Percentiles rank a stretch among this genome's conserved stretches.
Conservation (phyloP, 2,113 vertebrate species). For the Campylomormyrus numenius region DNA sequence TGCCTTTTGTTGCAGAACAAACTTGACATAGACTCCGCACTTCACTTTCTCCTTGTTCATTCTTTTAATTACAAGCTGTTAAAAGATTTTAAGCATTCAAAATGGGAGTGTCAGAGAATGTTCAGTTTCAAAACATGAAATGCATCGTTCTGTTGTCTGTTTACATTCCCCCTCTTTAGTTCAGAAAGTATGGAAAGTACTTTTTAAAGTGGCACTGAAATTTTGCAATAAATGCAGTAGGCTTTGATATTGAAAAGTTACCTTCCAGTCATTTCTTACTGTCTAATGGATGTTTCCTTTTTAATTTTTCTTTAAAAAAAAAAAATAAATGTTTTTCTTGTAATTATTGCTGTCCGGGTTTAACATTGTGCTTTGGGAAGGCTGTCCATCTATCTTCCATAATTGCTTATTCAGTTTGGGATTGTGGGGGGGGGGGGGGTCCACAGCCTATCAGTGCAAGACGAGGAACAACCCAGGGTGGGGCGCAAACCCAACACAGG, state of each 20-base stretch:
- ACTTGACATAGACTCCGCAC: background rate
- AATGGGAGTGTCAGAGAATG: background rate
- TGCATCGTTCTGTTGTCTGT: background rate
- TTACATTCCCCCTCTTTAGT: background rate
- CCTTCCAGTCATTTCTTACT: background rate
- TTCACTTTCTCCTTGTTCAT: background rate
- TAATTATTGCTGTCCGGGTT: background rate
- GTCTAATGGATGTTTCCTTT: background rate
- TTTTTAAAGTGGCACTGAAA: slow-evolving; percentile 15
- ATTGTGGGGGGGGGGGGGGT: background rate
- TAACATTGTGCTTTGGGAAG: background rate
- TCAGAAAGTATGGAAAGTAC: background rate
- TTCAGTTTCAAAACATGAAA: background rate
- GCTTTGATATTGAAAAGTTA: background rate
- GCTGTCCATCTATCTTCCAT: background rate
- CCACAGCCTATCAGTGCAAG: background rate
- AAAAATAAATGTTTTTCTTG: slow-evolving; percentile 18
- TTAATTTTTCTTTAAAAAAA: slow-evolving; percentile 5
- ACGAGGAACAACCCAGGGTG: background rate
- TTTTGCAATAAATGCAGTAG: slow-evolving; percentile 20
- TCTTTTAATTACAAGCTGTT: background rate
- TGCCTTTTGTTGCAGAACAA: background rate
- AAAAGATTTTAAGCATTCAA: background rate
- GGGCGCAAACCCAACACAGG: background rate
- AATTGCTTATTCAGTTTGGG: background rate